Evolutionary conservation across 2,113 vertebrate genomes (phyloP), one percentile per base, ranked within the genome.

Genomic region (Atrichornis clamosus): DNA sequence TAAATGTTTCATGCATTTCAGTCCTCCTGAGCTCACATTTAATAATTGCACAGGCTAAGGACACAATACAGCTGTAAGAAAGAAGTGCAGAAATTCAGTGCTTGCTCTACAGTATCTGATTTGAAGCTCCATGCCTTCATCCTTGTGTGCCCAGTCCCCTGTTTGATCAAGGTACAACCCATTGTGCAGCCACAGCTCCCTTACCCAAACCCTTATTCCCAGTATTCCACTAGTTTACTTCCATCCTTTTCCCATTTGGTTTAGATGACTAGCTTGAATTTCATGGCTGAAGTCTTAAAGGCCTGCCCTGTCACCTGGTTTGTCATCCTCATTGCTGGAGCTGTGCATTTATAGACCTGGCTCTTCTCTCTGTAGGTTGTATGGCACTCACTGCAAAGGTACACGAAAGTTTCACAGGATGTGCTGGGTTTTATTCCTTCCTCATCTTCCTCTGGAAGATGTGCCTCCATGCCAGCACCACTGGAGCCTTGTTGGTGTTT

Each of bases 401-500:
- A 1, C 10, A 1, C 0, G 15, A 53, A 30, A 23, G 3, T 46
- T 68, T 44, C 41, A 9, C 1, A 11, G 27, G 12, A 39, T 10
- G 11, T 47, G 28, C 42, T 75, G 47, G n/a, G 4, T 18, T 83
- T 72, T 46, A 13, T 46, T 65, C 37, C 59, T 73, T 39, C 69
- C 60, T 37, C 53, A 8, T 56, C 75, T n/a, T 63, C 24, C 26
- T 35, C 52, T 52, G 41, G n/a, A 19, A n/a, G n/a, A 24, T 23
- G 9, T 35, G 52, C 33, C 67, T 53, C 35, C 24, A 15, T 0
- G 0, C 28, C 0, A 0, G 41, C 30, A 9, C 24, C 32, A 50
- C 69, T 85, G 21, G 15, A 10, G 37, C 33, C 37, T 41, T 75
- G 16, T 11, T 50, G 30, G 4, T 17, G 26, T 39, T 83, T 39